Base-by-base conservation (phyloP, 53 echinoderm and acorn worm genomes). In the Henricia sp. region DNA sequence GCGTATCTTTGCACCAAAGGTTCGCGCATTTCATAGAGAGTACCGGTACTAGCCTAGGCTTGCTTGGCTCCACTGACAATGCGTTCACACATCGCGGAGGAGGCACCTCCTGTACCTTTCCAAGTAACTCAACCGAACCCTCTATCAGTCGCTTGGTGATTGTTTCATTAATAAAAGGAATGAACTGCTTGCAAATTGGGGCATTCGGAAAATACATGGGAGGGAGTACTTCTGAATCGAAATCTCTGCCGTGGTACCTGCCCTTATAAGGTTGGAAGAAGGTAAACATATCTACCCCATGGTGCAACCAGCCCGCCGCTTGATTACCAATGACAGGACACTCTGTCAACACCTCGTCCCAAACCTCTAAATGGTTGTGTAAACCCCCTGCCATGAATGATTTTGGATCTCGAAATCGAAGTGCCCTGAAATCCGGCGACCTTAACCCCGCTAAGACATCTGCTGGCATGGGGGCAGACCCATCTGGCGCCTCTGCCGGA, bases 381-480 rank as follows among this genome's bases (percentile, higher is more conserved):
- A 69, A 25, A 33, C 69, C 27, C 8, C 69, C 69, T 21, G 69
- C 44, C 24, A 69, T 44, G 43, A 69, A 69, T 20, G 25, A 19
- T 42, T 41, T 25, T 4, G 69, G 69, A 44, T 69, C 69, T 21
- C 69, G 69, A 33, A 69, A 69, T 21, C 69, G 69, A 23, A 69
- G 69, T 21, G 69, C 44, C 27, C 27, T 25, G 25, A 41, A 69
- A 69, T 69, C 46, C 19, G 69, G 69, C 4, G 27, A 44, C 23
- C 69, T 3, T 42, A 69, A 13, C 16, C 69, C 69, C 6, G 46
- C 41, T 24, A 69, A 43, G 20, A 69, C 69, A 6, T 41, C 43
- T 9, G 41, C 69, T 12, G 69, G 69, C 21, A 25, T 69, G 25
- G 69, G 69, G 10, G 41, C 69, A 12, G 69, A 69, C 27, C 43